phyloP scores from a whole-genome alignment of 2,113 vertebrate species.

The Phalacrocorax carbo region DNA sequence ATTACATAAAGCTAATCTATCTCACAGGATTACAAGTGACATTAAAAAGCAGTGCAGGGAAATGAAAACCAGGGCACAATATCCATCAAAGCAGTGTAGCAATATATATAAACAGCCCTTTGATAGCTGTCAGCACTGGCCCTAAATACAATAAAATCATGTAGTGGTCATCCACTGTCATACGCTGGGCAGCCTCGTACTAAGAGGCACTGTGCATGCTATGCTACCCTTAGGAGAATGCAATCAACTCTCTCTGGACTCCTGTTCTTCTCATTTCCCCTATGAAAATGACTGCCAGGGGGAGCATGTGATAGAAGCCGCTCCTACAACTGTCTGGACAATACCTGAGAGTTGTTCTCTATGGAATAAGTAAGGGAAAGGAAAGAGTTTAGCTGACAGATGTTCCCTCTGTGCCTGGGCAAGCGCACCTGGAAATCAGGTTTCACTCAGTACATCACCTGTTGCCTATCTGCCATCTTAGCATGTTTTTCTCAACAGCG shows the following conservation, averaged over 20 bases:
- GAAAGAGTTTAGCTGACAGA: neutral
- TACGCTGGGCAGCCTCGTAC: neutral
- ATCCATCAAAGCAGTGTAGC: neutral
- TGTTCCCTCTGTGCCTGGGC: neutral
- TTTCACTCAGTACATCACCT: neutral
- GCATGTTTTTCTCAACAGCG: neutral
- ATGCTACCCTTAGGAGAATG: neutral
- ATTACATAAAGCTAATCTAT: neutral
- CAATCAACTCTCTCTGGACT: neutral
- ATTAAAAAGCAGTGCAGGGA: neutral
- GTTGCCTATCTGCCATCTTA: neutral
- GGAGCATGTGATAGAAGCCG: accelerated
- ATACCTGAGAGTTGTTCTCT: neutral
- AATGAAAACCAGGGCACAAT: neutral
- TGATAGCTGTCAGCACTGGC: neutral
- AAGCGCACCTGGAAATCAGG: neutral
- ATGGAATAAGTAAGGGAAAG: neutral
- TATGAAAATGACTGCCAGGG: neutral
- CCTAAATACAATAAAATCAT: neutral
- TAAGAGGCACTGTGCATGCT: neutral
- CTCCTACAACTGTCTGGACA: neutral
- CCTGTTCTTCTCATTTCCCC: neutral
- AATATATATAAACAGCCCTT: neutral
- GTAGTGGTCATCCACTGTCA: neutral
- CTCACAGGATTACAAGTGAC: neutral